A percentile compares a stretch with the other conserved stretches of the same genome.
Evolutionary conservation across 2,113 vertebrate species (phyloP).

Genomic region (Beaufortia kweichowensis): DNA sequence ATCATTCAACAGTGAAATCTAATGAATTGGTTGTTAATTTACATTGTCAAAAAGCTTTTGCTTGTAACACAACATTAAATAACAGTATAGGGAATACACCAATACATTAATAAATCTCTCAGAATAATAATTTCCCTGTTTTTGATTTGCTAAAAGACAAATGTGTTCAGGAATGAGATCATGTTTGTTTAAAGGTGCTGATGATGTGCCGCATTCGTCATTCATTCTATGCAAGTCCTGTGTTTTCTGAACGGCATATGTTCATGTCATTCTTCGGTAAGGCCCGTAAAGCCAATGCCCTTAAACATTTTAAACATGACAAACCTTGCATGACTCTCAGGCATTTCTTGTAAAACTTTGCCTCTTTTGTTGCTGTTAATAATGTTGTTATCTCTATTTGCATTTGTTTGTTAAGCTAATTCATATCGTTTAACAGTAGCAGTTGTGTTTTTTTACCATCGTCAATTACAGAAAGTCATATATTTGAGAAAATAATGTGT

Average conservation of each 20-base stretch:
- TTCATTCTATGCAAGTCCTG: conserved; percentile 76
- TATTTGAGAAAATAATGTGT: not conserved
- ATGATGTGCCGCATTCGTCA: conserved; percentile 51
- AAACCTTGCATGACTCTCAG: conserved; percentile 54
- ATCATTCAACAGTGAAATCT: too few relatives aligned
- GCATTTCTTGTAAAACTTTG: conserved; percentile 18
- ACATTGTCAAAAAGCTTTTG: not conserved
- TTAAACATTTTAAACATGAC: conserved; percentile 48
- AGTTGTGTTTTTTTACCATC: conserved; percentile 6
- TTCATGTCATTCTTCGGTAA: conserved; percentile 21
- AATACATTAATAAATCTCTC: not conserved
- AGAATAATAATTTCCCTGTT: not conserved
- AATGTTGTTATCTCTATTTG: conserved; percentile 22
- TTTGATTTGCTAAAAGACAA: not conserved
- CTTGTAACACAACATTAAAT: not conserved
- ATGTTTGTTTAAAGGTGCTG: conserved; percentile 72
- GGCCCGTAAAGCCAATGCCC: not conserved
- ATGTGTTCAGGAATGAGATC: conserved; percentile 2
- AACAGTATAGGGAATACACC: not conserved
- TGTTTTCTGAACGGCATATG: conserved; percentile 57
- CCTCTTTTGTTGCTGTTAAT: conserved; percentile 44
- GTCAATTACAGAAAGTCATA: not conserved
- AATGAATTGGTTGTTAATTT: not conserved
- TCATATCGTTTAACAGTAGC: conserved; percentile 43
- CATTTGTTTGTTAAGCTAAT: conserved; percentile 45